Evolutionary conservation across 2,797 vertebrate genomes (phyloP).

Genomic region (Ceryle rudis): DNA sequence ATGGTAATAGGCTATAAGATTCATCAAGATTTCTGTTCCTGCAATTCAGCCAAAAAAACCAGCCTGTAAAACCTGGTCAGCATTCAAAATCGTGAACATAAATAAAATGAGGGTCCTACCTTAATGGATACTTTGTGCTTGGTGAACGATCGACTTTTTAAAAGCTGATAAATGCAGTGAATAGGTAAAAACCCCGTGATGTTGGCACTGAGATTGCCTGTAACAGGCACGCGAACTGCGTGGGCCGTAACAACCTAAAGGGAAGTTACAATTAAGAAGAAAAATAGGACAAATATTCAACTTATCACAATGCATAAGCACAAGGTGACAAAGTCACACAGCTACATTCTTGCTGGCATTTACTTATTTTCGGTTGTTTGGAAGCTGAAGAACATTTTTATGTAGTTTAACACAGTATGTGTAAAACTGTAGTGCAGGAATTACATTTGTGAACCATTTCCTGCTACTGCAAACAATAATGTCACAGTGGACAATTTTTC

Average conservation of each 20-base stretch:
- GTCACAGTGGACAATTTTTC: background rate
- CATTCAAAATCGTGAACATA: background rate
- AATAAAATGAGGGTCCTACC: conserved; percentile 75
- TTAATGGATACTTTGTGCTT: conserved; percentile 99
- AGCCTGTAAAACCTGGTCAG: background rate
- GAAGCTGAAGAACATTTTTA: background rate
- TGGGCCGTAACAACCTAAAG: conserved; percentile 97
- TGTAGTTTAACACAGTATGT: background rate
- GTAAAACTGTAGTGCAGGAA: background rate
- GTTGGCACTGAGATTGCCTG: conserved; percentile 94
- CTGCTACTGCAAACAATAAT: background rate
- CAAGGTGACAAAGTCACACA: background rate
- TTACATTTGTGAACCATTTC: background rate
- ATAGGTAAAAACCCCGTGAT: conserved; percentile 98
- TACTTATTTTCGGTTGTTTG: background rate
- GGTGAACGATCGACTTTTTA: conserved; percentile 96
- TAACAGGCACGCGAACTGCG: conserved; percentile 95
- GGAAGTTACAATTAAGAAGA: background rate
- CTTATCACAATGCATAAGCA: background rate
- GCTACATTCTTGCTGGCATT: background rate
- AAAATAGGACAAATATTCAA: background rate
- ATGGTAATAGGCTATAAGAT: rapidly evolving
- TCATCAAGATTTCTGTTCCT: background rate
- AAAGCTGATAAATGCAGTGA: conserved; percentile 98
- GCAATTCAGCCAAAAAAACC: background rate